phyloP scores from a whole-genome alignment of 2,113 vertebrate species.

The Apus apus region DNA sequence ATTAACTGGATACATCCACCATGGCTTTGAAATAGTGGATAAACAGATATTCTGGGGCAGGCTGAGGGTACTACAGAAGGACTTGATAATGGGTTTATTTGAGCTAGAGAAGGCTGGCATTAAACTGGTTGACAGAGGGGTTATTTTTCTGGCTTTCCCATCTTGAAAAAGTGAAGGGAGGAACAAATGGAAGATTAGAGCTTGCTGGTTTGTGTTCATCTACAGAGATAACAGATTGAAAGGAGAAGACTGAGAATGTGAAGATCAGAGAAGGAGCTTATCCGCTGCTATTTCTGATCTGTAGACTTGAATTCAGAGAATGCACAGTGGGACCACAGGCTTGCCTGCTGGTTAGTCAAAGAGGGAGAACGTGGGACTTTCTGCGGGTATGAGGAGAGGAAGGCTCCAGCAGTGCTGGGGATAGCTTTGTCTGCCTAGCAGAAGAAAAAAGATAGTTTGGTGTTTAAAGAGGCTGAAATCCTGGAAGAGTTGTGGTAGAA shows the following conservation, averaged over 20 bases:
- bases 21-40: background rate
- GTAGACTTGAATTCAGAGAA: background rate
- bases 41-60: background rate
- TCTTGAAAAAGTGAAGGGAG: background rate
- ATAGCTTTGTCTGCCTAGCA: background rate
- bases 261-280: background rate
- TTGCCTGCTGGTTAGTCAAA: background rate
- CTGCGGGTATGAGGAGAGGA: background rate
- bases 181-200: background rate
- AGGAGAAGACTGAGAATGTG: background rate
- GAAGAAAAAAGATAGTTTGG: background rate
- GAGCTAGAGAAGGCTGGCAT: background rate
- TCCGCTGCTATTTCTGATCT: background rate
- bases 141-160: background rate
- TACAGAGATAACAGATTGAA: background rate
- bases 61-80: background rate
- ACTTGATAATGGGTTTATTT: background rate
- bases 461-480: background rate
- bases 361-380: background rate
- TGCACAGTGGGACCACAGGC: background rate
- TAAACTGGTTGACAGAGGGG: background rate
- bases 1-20: background rate
- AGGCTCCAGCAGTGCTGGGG: background rate
- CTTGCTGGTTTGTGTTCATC: background rate
- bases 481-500: background rate